A percentile compares a stretch with the other conserved stretches of the same genome.
Conservation (phyloP, 2,113 vertebrate species). For the Pseudopipra pipra region DNA sequence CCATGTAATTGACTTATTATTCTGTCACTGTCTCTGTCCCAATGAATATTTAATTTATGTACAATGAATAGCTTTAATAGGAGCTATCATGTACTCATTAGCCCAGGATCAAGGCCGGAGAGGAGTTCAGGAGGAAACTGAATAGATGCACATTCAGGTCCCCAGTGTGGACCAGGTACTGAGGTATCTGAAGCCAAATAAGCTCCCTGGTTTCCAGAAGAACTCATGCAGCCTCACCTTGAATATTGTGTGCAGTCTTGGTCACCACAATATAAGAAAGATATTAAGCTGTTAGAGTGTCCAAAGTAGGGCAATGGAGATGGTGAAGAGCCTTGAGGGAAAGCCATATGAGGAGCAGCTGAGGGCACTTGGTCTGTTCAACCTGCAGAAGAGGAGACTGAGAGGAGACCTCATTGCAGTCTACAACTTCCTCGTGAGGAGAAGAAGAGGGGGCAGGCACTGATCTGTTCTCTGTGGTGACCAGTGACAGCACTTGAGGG, state of each 20-base stretch:
- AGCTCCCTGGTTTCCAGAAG: neutral
- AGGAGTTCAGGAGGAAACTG: neutral
- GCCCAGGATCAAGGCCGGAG: neutral
- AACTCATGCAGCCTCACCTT: neutral
- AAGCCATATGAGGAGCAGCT: neutral
- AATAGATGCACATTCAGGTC: neutral
- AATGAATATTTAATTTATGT: neutral
- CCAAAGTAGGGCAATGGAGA: neutral
- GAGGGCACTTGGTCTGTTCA: neutral
- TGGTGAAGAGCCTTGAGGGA: neutral
- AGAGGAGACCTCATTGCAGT: neutral
- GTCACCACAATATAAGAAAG: neutral
- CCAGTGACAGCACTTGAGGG: neutral
- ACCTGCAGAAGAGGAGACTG: neutral
- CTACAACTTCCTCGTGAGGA: neutral
- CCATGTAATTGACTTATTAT: constrained; percentile 5
- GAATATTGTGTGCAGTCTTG: neutral
- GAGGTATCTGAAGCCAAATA: neutral
- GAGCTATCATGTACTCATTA: neutral
- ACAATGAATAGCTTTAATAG: neutral
- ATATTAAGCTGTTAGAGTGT: neutral
- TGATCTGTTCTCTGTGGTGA: neutral
- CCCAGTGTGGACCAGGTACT: accelerated
- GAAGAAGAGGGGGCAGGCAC: neutral
- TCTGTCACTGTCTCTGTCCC: neutral